phyloP scores from a whole-genome alignment of 2,888 invertebrate species.

The Bugula neritina region DNA sequence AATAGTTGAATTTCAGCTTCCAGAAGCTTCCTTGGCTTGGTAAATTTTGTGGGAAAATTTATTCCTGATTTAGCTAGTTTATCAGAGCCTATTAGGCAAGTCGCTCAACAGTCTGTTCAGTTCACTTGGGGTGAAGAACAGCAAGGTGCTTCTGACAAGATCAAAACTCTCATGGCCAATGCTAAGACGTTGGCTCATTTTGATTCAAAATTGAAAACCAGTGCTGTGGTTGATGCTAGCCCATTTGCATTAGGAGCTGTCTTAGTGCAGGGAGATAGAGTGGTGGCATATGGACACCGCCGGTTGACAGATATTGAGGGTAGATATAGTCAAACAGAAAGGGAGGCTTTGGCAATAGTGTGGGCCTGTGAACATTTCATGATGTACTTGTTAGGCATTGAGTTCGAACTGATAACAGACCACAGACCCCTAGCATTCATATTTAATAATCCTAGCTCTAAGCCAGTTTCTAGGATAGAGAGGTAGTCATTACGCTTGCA shows the following conservation, averaged over 20 bases:
- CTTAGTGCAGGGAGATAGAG: not conserved
- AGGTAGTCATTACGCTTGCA: slow-evolving; percentile 35
- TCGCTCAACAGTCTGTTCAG: not conserved
- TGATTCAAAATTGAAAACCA: not conserved
- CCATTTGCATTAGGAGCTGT: not conserved
- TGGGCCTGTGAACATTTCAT: slow-evolving; percentile 40
- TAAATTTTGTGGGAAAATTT: not conserved
- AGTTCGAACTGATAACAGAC: slow-evolving; percentile 36
- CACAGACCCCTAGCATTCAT: slow-evolving; percentile 38
- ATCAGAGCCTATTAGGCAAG: not conserved
- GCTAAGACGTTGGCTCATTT: not conserved
- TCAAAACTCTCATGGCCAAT: not conserved
- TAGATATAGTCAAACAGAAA: slow-evolving; percentile 37
- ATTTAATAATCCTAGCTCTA: slow-evolving; percentile 34
- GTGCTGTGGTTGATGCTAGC: not conserved
- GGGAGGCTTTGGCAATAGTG: slow-evolving; percentile 31
- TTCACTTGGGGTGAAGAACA: not conserved
- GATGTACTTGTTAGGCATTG: slow-evolving; percentile 36
- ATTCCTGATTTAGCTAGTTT: not conserved
- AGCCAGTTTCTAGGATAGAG: slow-evolving; percentile 36
- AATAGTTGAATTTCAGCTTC: not conserved
- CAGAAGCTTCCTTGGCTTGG: not conserved
- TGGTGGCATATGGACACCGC: slow-evolving; percentile 11
- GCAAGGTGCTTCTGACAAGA: not conserved
- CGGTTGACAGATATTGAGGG: slow-evolving; percentile 30